Conservation (phyloP, 2,113 vertebrate genomes). For the Rhinolophus sinicus region DNA sequence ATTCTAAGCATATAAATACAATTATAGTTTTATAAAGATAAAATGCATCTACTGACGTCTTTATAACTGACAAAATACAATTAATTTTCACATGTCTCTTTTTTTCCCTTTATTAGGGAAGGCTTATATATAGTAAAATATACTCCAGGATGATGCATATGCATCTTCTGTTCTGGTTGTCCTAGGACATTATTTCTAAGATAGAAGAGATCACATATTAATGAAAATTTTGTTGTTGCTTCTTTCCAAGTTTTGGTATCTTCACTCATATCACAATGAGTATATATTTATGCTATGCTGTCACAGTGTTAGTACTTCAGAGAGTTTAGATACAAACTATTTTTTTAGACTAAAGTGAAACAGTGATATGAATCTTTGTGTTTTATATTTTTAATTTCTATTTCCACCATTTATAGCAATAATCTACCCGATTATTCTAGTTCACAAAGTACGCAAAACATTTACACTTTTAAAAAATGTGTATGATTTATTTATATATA, state of each 20-base stretch:
- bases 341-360: neutral
- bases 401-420: neutral
- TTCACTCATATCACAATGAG: neutral
- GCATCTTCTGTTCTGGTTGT: neutral
- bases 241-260: neutral
- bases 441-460: neutral
- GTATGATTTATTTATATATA: neutral
- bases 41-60: neutral
- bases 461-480: neutral
- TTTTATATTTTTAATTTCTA: neutral
- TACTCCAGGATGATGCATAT: neutral
- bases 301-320: neutral
- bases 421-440: neutral
- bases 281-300: neutral
- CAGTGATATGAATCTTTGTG: neutral
- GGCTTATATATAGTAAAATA: neutral
- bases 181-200: neutral
- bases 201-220: neutral
- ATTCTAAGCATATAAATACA: neutral
- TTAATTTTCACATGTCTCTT: neutral
- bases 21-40: neutral
- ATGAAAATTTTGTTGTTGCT: neutral
- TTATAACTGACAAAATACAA: neutral
- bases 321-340: neutral
- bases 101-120: neutral